These are phyloP conservation scores for Salvelinus namaycush DNA, from an alignment of 2,113 vertebrate genomes.

Conservation along the genomic window DNA sequence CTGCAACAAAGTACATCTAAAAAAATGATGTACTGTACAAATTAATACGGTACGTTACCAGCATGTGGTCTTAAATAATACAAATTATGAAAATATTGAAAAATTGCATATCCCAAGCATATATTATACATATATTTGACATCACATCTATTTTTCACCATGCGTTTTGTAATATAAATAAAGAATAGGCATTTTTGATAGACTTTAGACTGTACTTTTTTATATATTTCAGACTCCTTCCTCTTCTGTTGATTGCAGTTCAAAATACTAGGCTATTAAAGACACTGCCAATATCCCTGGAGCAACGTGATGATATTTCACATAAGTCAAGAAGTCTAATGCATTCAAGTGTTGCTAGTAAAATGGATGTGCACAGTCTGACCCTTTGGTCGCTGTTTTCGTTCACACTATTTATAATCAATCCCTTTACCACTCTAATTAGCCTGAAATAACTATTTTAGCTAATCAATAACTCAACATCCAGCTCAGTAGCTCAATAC, in stretches of 20 bases:
- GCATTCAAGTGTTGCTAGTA: background rate
- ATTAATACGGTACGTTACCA: too few species aligned
- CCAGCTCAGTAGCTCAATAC: slow-evolving; percentile 33
- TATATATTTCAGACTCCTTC: background rate
- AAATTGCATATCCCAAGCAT: background rate
- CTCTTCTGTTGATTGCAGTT: background rate
- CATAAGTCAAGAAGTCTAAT: background rate
- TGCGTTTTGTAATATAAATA: background rate
- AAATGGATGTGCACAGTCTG: slow-evolving; percentile 22
- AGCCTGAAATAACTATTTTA: slow-evolving; percentile 37
- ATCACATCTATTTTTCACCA: background rate
- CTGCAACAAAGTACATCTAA: too few species aligned
- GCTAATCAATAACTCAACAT: slow-evolving; percentile 50
- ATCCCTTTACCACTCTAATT: slow-evolving; percentile 50
- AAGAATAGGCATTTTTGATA: background rate
- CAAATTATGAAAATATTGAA: background rate
- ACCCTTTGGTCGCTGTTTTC: slow-evolving; percentile 42
- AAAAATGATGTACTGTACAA: too few species aligned
- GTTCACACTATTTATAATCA: slow-evolving; percentile 48
- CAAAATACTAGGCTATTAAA: background rate
- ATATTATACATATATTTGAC: too few species aligned
- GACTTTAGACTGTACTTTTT: background rate
- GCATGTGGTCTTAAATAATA: background rate
- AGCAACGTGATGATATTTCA: background rate
- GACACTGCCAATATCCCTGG: background rate